Evolutionary conservation across 2,888 invertebrate genomes (phyloP).

Genomic region (Patella pellucida): DNA sequence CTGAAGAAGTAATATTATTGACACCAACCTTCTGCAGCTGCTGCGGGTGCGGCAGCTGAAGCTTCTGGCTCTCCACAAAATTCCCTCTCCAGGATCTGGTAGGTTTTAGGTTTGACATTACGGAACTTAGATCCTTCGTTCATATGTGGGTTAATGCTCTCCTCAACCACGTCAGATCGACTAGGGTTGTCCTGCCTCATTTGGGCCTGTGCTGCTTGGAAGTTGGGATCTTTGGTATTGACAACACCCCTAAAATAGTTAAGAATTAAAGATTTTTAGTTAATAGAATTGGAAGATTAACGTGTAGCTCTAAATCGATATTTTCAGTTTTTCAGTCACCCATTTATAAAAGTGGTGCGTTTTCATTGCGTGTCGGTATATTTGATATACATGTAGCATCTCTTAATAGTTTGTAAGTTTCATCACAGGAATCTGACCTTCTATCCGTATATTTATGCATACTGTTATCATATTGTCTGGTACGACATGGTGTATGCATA

Average conservation of each 20-base stretch:
- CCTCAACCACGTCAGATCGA: slow-evolving; percentile 46
- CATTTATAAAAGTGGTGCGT: no score
- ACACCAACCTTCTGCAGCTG: not conserved
- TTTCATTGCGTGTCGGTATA: no score
- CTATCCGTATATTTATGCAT: no score
- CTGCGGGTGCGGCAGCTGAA: slow-evolving; percentile 31
- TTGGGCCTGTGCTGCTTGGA: slow-evolving; percentile 24
- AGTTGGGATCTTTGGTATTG: slow-evolving; percentile 30
- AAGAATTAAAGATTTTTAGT: no score
- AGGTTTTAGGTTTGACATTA: slow-evolving; percentile 68
- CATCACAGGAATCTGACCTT: no score
- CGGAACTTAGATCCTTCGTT: slow-evolving; percentile 62
- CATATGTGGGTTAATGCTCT: slow-evolving; percentile 50
- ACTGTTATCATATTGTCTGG: no score
- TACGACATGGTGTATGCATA: no score
- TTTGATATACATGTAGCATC: no score
- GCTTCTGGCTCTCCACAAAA: slow-evolving; percentile 34
- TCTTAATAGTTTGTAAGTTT: no score
- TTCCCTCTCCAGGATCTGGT: slow-evolving; percentile 64
- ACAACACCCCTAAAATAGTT: slow-evolving; percentile 21
- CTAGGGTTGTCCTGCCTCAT: slow-evolving; percentile 15
- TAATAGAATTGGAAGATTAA: no score
- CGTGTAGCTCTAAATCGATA: no score
- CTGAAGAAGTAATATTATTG: not conserved
- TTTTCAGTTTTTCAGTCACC: no score